phyloP scores from a whole-genome alignment of 1,140 invertebrate genomes.

The Pygmarrhopalites habei region DNA sequence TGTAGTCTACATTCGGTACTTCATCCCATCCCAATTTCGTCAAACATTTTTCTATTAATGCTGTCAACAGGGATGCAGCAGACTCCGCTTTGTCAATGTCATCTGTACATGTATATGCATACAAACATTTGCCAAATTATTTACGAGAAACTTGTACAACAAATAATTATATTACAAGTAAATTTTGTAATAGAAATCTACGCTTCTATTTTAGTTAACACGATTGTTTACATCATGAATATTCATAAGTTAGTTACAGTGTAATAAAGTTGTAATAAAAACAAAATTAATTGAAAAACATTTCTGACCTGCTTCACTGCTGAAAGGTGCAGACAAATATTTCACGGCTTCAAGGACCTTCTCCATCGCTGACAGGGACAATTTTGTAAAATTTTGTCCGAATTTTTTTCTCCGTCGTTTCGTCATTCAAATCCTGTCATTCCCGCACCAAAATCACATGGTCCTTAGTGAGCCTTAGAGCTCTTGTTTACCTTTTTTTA shows the following conservation, averaged over 20 bases:
- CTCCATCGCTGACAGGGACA: background rate
- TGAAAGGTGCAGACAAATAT: background rate
- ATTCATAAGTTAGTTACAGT: background rate
- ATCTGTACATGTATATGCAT: background rate
- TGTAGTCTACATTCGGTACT: background rate
- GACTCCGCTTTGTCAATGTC: background rate
- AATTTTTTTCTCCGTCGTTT: no score
- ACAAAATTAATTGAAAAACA: background rate
- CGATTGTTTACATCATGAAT: background rate
- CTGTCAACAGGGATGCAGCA: background rate
- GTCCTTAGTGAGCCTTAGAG: no score
- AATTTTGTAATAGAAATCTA: background rate
- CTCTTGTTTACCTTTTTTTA: no score
- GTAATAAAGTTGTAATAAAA: no score
- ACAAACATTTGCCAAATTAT: background rate
- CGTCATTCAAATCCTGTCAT: no score
- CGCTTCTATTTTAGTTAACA: background rate
- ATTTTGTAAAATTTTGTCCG: no score
- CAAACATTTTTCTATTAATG: background rate
- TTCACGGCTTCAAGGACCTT: background rate
- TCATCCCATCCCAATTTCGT: background rate
- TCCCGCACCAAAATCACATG: no score
- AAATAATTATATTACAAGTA: background rate
- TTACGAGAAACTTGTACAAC: background rate
- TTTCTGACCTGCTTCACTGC: background rate